Conservation (phyloP, 2,113 vertebrate genomes). For the Mesoclemmys tuberculata region DNA sequence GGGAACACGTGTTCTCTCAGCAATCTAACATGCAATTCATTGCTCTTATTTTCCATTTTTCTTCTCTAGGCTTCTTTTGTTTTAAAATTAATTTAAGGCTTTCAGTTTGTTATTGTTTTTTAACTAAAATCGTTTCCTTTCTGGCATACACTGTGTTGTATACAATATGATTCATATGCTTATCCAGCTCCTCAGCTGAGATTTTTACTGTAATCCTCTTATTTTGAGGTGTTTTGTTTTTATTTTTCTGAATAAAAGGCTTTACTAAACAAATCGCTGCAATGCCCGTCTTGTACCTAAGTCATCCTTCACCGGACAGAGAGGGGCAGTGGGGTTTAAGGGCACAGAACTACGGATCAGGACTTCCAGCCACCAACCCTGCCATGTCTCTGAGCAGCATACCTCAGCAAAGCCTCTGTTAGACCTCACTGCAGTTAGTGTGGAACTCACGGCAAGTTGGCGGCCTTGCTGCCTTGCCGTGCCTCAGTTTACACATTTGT, state of each 20-base stretch:
- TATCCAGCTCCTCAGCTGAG: not conserved
- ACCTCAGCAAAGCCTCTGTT: not conserved
- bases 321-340: not conserved
- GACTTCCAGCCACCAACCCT: accelerated
- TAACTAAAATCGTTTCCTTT: not conserved
- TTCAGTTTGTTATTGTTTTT: not conserved
- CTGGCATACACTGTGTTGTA: not conserved
- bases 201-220: not conserved
- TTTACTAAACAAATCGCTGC: not conserved
- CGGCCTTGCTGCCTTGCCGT: not conserved
- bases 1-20: not conserved
- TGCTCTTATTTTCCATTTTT: not conserved
- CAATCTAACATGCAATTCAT: not conserved
- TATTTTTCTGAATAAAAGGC: not conserved
- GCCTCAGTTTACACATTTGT: not conserved
- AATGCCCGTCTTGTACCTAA: not conserved
- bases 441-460: not conserved
- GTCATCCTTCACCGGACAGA: not conserved
- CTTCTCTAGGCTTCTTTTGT: not conserved
- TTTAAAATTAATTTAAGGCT: not conserved
- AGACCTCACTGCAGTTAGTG: not conserved
- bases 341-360: not conserved
- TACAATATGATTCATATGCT: not conserved
- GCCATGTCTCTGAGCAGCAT: not conserved
- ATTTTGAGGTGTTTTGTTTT: not conserved